A percentile compares a stretch with the other conserved stretches of the same genome.
phyloP scores from a whole-genome alignment of 1,140 invertebrate genomes.

The Calephelis nemesis region DNA sequence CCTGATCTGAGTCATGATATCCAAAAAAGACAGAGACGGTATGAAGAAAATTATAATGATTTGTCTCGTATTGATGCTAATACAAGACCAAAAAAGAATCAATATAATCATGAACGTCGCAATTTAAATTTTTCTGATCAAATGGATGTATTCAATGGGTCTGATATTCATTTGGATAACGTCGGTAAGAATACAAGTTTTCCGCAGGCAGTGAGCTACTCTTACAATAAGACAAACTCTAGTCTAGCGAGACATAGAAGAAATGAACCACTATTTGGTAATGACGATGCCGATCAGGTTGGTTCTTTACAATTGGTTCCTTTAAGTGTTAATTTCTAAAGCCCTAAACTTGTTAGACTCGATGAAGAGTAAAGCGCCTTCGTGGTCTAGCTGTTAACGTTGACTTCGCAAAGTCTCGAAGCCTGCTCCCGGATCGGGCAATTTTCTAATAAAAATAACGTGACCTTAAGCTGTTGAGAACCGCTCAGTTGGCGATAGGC shows the following conservation, averaged over 20 bases:
- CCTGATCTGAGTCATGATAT: conserved; percentile 22
- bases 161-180: conserved; percentile 40
- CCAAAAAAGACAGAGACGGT: conserved; percentile 37
- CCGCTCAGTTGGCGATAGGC: too few relatives aligned
- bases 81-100: conserved; percentile 35
- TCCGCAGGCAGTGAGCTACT: background rate
- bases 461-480: too few relatives aligned
- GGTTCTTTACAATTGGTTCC: background rate
- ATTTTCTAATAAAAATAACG: too few relatives aligned
- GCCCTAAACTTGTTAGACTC: too few relatives aligned
- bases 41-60: conserved; percentile 31
- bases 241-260: conserved; percentile 42
- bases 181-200: conserved; percentile 8
- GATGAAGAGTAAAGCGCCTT: too few relatives aligned
- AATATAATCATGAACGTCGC: conserved; percentile 51
- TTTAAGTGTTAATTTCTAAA: background rate
- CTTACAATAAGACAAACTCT: conserved; percentile 20
- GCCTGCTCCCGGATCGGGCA: too few relatives aligned
- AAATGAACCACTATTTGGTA: conserved; percentile 43
- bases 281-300: conserved; percentile 57
- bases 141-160: conserved; percentile 45
- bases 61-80: conserved; percentile 45
- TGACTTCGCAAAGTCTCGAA: too few relatives aligned
- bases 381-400: too few relatives aligned
- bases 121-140: conserved; percentile 37